A percentile compares a stretch with the other conserved stretches of the same genome.
Conservation (phyloP, 2,888 invertebrate species). For the Parnassius mnemosyne region DNA sequence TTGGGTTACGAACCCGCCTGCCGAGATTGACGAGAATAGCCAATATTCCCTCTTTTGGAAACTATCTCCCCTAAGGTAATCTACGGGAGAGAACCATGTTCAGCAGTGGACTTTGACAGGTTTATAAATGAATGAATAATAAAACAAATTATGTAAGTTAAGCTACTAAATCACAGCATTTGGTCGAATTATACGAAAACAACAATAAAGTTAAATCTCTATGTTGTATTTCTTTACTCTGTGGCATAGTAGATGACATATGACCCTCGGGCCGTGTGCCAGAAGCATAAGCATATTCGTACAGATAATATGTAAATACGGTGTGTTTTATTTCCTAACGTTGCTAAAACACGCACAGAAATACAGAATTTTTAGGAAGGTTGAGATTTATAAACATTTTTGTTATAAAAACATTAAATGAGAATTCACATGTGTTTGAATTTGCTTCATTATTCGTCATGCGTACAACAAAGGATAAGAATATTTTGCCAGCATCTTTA, state of each 20-base stretch:
- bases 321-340: slow-evolving; percentile 23
- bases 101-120: too few relatives aligned
- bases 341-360: slow-evolving; percentile 20
- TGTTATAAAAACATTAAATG: background rate
- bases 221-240: slow-evolving; percentile 16
- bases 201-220: slow-evolving; percentile 14
- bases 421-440: too few relatives aligned
- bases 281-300: slow-evolving; percentile 17
- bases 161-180: slow-evolving; percentile 10
- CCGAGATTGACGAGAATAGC: too few relatives aligned
- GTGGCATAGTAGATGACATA: slow-evolving; percentile 18
- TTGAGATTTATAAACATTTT: slow-evolving; percentile 17
- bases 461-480: too few relatives aligned
- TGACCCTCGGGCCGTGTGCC: slow-evolving; percentile 19
- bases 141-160: background rate
- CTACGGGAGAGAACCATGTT: too few relatives aligned
- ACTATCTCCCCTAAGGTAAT: too few relatives aligned
- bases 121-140: too few relatives aligned
- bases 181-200: slow-evolving; percentile 10
- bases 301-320: slow-evolving; percentile 26
- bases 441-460: too few relatives aligned
- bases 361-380: slow-evolving; percentile 20
- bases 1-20: background rate
- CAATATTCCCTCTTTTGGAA: too few relatives aligned
- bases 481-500: too few relatives aligned